phyloP scores from a whole-genome alignment of 2,888 invertebrate species.

The Tinea semifulvella region DNA sequence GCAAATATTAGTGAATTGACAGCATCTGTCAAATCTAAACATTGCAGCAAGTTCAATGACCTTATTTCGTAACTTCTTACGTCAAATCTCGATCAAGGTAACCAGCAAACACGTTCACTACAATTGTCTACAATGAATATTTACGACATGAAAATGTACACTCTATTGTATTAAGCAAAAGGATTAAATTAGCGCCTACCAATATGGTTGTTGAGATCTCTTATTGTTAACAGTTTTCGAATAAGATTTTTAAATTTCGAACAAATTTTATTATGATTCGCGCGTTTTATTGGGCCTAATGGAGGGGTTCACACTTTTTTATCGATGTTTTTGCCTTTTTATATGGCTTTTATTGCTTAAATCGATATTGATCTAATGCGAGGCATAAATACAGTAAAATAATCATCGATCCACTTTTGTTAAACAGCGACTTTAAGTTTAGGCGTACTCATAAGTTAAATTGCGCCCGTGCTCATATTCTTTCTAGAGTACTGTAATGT shows the following conservation, averaged over 20 bases:
- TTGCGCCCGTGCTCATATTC: too few relatives aligned
- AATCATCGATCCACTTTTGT: too few relatives aligned
- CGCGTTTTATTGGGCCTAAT: conserved; percentile 3
- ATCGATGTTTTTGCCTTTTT: neutral
- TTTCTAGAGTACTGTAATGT: too few relatives aligned
- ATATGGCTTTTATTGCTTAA: too few relatives aligned
- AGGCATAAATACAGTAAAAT: too few relatives aligned
- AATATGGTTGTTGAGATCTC: neutral
- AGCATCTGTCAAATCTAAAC: conserved; percentile 14
- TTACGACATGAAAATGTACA: too few relatives aligned
- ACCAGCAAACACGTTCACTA: too few relatives aligned
- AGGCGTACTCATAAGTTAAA: too few relatives aligned
- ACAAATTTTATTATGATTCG: conserved; percentile 1
- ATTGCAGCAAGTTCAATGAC: conserved; percentile 35
- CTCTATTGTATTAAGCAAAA: too few relatives aligned
- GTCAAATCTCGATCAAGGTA: conserved; percentile 57
- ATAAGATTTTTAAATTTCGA: neutral
- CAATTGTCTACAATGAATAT: too few relatives aligned
- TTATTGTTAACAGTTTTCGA: neutral
- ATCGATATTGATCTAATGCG: too few relatives aligned
- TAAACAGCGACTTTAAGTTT: too few relatives aligned
- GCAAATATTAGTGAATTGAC: conserved; percentile 48
- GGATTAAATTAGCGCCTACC: neutral
- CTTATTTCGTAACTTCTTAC: conserved; percentile 45
- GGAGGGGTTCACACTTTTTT: neutral